Conservation (phyloP, 2,888 invertebrate species). For the Mythimna albipuncta region DNA sequence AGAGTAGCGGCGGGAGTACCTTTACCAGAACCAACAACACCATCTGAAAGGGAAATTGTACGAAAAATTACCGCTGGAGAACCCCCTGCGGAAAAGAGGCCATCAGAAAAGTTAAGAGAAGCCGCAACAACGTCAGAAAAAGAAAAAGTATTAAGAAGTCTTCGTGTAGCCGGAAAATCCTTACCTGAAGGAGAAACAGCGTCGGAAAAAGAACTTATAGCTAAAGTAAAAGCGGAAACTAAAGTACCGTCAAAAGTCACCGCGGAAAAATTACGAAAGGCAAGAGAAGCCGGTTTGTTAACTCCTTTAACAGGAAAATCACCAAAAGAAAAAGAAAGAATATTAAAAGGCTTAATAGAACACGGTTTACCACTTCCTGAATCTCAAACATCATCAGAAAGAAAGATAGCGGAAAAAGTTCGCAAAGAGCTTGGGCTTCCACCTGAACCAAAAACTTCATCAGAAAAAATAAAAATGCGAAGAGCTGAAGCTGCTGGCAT, state of each 20-base stretch:
- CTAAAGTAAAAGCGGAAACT: conserved; percentile 46
- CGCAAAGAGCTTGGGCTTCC: conserved; percentile 50
- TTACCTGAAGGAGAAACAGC: conserved; percentile 10
- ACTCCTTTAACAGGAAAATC: conserved; percentile 67
- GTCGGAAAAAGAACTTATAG: conserved; percentile 53
- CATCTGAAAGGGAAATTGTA: conserved; percentile 62
- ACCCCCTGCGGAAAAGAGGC: conserved; percentile 14
- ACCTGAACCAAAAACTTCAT: conserved; percentile 61
- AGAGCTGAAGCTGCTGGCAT: conserved; percentile 68
- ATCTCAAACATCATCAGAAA: conserved; percentile 44
- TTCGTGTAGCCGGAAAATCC: conserved; percentile 3
- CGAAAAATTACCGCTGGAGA: conserved; percentile 22
- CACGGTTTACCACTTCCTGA: conserved; percentile 52
- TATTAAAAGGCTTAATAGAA: conserved; percentile 55
- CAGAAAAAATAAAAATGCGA: conserved; percentile 64
- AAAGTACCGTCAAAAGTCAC: conserved; percentile 31
- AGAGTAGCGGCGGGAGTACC: conserved; percentile 37
- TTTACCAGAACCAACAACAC: conserved; percentile 61
- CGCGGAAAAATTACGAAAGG: conserved; percentile 41
- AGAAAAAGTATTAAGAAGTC: conserved; percentile 4
- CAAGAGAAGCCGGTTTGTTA: conserved; percentile 45
- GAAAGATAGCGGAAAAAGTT: conserved; percentile 30
- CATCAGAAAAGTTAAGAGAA: conserved; percentile 62
- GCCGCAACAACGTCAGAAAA: conserved; percentile 61
- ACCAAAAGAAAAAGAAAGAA: conserved; percentile 63